These are phyloP conservation scores for Perdita meconis DNA, from an alignment of 2,888 invertebrate species.

Conservation along the genomic window DNA sequence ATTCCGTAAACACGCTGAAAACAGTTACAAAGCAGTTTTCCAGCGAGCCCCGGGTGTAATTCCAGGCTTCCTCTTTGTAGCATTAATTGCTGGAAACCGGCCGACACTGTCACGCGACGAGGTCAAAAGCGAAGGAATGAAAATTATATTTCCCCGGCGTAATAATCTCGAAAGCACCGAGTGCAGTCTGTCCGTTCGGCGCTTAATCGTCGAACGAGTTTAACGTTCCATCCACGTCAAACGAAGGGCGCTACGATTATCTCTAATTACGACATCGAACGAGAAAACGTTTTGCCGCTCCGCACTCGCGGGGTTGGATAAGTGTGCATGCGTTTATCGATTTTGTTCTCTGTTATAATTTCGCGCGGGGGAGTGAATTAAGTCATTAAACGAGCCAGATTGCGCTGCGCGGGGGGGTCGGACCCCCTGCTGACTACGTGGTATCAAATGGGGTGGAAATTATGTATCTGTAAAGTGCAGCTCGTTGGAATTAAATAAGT, in stretches of 20 bases:
- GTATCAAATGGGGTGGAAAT: slow-evolving; percentile 12
- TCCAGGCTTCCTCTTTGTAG: slow-evolving; percentile 43
- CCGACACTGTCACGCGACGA: slow-evolving; percentile 27
- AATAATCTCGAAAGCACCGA: slow-evolving; percentile 15
- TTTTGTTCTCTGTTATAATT: slow-evolving; percentile 20
- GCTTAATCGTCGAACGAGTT: slow-evolving; percentile 7
- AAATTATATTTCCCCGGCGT: slow-evolving; percentile 13
- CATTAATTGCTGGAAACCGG: slow-evolving; percentile 51
- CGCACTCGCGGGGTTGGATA: neutral
- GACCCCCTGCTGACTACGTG: slow-evolving; percentile 28
- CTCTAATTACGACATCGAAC: neutral
- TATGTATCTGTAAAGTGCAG: slow-evolving; percentile 20
- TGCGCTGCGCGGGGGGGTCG: slow-evolving; percentile 11
- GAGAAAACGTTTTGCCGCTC: neutral
- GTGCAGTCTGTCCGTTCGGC: too few species aligned
- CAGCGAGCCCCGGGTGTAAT: slow-evolving; percentile 22
- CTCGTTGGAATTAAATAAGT: slow-evolving; percentile 18
- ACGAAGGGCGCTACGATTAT: neutral
- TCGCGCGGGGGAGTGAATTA: slow-evolving; percentile 17
- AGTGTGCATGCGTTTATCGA: neutral
- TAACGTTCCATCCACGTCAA: slow-evolving; percentile 13
- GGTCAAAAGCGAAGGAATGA: slow-evolving; percentile 35
- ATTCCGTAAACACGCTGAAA: slow-evolving; percentile 35
- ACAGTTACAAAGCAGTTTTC: slow-evolving; percentile 50
- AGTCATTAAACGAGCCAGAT: slow-evolving; percentile 12